Conservation (phyloP, 2,888 invertebrate genomes). For the Melinaea marsaeus region DNA sequence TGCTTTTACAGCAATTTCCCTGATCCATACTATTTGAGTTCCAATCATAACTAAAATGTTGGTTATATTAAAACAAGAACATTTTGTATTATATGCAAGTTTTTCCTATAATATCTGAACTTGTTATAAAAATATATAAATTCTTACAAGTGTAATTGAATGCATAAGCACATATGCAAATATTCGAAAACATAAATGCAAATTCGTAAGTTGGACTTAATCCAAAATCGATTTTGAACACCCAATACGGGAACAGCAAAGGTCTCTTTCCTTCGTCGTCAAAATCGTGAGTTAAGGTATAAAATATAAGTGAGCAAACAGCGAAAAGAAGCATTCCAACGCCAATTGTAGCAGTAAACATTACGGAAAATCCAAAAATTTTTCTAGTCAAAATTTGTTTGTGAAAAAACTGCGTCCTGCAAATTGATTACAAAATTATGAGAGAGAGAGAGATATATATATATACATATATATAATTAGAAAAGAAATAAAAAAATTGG, state of each 20-base stretch:
- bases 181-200: constrained; percentile 41
- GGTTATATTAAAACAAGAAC: too few relatives aligned
- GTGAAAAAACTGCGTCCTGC: constrained; percentile 47
- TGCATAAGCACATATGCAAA: constrained; percentile 36
- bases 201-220: constrained; percentile 50
- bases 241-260: constrained; percentile 52
- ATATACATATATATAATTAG: too few relatives aligned
- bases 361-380: constrained; percentile 36
- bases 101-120: too few relatives aligned
- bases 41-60: constrained; percentile 49
- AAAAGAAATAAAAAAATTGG: too few relatives aligned
- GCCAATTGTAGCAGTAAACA: constrained; percentile 35
- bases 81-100: too few relatives aligned
- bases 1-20: constrained; percentile 53
- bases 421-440: constrained; percentile 16
- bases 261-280: constrained; percentile 38
- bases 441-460: too few relatives aligned
- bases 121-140: neutral
- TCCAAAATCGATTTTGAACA: constrained; percentile 42
- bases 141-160: constrained; percentile 54
- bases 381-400: constrained; percentile 51
- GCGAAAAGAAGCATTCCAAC: constrained; percentile 39
- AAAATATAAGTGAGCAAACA: constrained; percentile 35
- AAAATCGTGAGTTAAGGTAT: constrained; percentile 35
- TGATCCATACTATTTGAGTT: constrained; percentile 58